Conservation (phyloP, 2,888 invertebrate species). For the Eumacrocentrus americanus region DNA sequence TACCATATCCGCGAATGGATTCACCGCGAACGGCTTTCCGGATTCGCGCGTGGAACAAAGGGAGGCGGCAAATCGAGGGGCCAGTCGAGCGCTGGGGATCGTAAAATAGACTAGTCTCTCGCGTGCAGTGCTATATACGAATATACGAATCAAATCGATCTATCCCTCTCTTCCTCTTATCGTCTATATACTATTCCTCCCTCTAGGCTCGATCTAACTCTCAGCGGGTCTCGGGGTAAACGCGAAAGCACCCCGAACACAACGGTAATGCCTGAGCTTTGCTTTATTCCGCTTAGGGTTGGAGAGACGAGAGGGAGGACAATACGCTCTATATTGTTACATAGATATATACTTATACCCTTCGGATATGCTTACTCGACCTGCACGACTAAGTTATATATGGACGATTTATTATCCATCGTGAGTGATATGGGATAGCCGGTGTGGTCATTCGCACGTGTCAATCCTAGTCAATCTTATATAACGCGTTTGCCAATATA, state of each 20-base stretch:
- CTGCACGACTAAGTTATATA: not conserved
- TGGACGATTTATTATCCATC: conserved; percentile 13
- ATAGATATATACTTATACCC: not conserved
- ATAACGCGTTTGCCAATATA: no score
- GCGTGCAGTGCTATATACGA: not conserved
- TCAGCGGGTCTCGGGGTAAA: not conserved
- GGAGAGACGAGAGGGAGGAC: not conserved
- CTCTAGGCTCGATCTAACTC: not conserved
- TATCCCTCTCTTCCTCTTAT: not conserved
- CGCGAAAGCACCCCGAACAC: not conserved
- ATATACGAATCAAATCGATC: conserved; percentile 9
- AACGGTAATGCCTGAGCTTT: no score
- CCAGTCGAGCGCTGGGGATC: conserved; percentile 1
- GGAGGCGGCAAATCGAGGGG: conserved; percentile 1
- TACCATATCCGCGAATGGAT: conserved; percentile 5
- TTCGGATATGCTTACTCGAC: not conserved
- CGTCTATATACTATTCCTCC: no score
- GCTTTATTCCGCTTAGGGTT: not conserved
- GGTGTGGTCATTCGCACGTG: no score
- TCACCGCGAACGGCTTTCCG: conserved; percentile 19
- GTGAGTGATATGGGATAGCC: no score
- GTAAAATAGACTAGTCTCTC: conserved; percentile 18
- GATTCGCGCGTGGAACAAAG: conserved; percentile 15
- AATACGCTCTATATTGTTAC: not conserved
- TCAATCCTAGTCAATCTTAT: no score